These are phyloP conservation scores for Spialia ferax DNA, from an alignment of 2,888 invertebrate species.

Conservation along the genomic window DNA sequence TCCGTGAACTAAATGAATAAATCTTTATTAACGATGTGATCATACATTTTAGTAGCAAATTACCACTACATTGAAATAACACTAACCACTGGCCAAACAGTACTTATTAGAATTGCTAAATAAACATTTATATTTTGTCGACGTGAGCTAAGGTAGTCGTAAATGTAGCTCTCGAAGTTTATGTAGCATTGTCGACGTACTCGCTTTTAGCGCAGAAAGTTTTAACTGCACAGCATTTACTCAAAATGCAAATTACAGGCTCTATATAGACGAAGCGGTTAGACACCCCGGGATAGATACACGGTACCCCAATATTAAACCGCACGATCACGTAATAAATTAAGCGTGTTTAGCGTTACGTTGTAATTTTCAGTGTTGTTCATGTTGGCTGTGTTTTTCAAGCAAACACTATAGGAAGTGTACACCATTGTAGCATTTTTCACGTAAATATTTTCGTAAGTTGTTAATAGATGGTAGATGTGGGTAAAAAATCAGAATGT, in stretches of 20 bases:
- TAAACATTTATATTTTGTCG: constrained; percentile 32
- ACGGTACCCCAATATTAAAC: constrained; percentile 81
- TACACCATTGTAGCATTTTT: background rate
- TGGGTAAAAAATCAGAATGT: too few species aligned
- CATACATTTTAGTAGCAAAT: too few species aligned
- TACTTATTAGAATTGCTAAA: background rate
- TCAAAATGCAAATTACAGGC: constrained; percentile 83
- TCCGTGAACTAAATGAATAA: too few species aligned
- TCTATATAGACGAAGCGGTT: constrained; percentile 67
- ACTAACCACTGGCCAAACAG: background rate
- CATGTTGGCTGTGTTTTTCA: constrained; percentile 33
- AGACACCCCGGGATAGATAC: constrained; percentile 75
- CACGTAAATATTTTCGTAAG: background rate
- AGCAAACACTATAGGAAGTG: background rate
- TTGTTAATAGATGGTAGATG: too few species aligned
- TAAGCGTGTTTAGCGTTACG: constrained; percentile 58
- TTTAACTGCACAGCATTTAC: constrained; percentile 79
- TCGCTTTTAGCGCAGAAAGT: constrained; percentile 63
- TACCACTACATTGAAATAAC: too few species aligned
- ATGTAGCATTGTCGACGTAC: constrained; percentile 63
- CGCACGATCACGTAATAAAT: constrained; percentile 79
- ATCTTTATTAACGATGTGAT: too few species aligned
- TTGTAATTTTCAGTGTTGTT: constrained; percentile 65
- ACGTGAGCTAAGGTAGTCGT: constrained; percentile 13
- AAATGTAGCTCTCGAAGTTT: constrained; percentile 57